Percentiles rank a stretch among this genome's conserved stretches.
phyloP scores from a whole-genome alignment of 1,140 invertebrate genomes.

The Drosophila nebulosa region DNA sequence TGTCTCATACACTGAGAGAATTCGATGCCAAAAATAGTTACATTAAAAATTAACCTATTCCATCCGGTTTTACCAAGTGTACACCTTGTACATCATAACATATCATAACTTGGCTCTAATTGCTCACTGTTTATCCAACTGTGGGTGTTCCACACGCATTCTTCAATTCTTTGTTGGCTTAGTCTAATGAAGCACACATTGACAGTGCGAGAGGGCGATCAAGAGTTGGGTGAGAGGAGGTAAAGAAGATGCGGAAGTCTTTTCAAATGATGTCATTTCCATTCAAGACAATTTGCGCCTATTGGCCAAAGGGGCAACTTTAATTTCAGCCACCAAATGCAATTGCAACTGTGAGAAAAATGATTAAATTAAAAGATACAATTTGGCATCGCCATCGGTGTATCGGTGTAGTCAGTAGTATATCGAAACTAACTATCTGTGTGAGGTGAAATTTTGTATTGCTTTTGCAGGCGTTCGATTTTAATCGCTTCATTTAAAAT shows the following conservation, averaged over 20 bases:
- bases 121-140: slow-evolving; percentile 71
- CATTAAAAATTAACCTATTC: too few species aligned
- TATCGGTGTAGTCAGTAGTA: too few species aligned
- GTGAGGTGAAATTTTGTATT: slow-evolving; percentile 29
- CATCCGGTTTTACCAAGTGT: too few species aligned
- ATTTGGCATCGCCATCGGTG: neutral
- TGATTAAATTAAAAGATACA: slow-evolving; percentile 71
- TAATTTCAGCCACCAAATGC: neutral
- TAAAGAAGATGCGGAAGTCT: slow-evolving; percentile 43
- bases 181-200: slow-evolving; percentile 59
- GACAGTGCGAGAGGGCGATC: neutral
- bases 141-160: slow-evolving; percentile 69
- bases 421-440: neutral
- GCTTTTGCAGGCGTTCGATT: slow-evolving; percentile 75
- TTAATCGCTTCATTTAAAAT: slow-evolving; percentile 78
- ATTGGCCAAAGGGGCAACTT: neutral
- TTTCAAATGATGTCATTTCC: slow-evolving; percentile 65
- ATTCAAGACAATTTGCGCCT: slow-evolving; percentile 53
- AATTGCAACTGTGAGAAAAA: slow-evolving; percentile 66
- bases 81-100: too few species aligned
- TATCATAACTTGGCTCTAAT: slow-evolving; percentile 67
- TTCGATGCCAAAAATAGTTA: slow-evolving; percentile 12
- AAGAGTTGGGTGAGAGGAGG: neutral
- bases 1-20: slow-evolving; percentile 53
- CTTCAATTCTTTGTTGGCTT: slow-evolving; percentile 50